Evolutionary conservation across 2,797 vertebrate species (phyloP).

Genomic region (Darevskia mixta): DNA sequence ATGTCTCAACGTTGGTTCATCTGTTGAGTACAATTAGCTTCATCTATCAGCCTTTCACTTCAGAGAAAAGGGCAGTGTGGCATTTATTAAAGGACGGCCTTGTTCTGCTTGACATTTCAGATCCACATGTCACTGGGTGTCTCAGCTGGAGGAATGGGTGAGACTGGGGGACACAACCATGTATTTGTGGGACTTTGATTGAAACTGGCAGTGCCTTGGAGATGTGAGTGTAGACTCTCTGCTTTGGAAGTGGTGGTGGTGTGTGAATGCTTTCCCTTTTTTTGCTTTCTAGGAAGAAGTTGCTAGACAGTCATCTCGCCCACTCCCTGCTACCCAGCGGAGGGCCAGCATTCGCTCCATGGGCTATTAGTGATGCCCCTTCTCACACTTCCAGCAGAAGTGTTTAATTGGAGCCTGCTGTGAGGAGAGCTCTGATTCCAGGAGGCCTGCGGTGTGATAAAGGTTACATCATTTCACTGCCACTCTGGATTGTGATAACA

Average conservation of each 20-base stretch:
- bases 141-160: not conserved
- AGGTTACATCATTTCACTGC: slow-evolving; percentile 5
- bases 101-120: slow-evolving; percentile 54
- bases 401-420: slow-evolving; percentile 45
- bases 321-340: not conserved
- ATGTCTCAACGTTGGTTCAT: slow-evolving; percentile 31
- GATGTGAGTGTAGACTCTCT: fast-evolving
- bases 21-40: slow-evolving; percentile 50
- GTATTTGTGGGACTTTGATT: not conserved
- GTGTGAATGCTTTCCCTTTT: not conserved
- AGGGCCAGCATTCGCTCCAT: not conserved
- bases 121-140: not conserved
- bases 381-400: not conserved
- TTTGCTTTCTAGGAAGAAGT: slow-evolving; percentile 16
- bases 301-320: not conserved
- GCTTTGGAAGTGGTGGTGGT: not conserved
- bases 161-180: not conserved
- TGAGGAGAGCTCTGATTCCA: not conserved
- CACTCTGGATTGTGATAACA: not conserved
- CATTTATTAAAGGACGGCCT: slow-evolving; percentile 60
- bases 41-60: slow-evolving; percentile 24
- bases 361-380: not conserved
- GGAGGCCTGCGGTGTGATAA: not conserved
- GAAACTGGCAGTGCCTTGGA: fast-evolving
- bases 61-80: slow-evolving; percentile 58